phyloP scores from a whole-genome alignment of 2,113 vertebrate genomes.

The Psilopogon haemacephalus region DNA sequence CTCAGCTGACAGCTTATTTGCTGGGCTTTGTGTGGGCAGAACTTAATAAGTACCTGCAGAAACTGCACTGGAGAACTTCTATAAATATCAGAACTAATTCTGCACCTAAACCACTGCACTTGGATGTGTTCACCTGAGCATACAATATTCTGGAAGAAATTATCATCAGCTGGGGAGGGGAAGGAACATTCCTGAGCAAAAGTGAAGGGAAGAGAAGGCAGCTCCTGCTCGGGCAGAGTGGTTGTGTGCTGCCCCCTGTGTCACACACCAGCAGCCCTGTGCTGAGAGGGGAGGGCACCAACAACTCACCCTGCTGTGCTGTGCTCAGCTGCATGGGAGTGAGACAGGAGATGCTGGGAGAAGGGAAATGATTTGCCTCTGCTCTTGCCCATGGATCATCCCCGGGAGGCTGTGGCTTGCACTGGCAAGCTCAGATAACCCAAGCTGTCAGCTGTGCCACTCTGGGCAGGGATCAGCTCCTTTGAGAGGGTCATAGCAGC shows the following conservation, averaged over 20 bases:
- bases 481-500: background rate
- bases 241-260: background rate
- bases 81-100: conserved; percentile 55
- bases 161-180: background rate
- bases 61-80: conserved; percentile 48
- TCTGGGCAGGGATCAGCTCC: conserved; percentile 3
- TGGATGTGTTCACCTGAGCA: conserved; percentile 46
- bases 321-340: conserved; percentile 36
- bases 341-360: conserved; percentile 4
- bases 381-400: background rate
- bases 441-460: background rate
- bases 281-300: conserved; percentile 28
- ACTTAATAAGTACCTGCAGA: conserved; percentile 57
- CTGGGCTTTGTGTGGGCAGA: conserved; percentile 62
- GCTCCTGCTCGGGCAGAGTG: conserved; percentile 20
- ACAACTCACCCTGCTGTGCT: conserved; percentile 5
- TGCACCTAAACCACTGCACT: background rate
- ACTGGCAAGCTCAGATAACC: background rate
- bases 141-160: conserved; percentile 7
- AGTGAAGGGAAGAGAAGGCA: background rate
- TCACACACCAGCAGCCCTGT: background rate
- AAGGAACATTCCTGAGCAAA: background rate
- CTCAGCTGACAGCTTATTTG: conserved; percentile 55
- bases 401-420: background rate
- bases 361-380: conserved; percentile 17